Conservation (phyloP, 2,888 invertebrate species). For the Ophion costatus region DNA sequence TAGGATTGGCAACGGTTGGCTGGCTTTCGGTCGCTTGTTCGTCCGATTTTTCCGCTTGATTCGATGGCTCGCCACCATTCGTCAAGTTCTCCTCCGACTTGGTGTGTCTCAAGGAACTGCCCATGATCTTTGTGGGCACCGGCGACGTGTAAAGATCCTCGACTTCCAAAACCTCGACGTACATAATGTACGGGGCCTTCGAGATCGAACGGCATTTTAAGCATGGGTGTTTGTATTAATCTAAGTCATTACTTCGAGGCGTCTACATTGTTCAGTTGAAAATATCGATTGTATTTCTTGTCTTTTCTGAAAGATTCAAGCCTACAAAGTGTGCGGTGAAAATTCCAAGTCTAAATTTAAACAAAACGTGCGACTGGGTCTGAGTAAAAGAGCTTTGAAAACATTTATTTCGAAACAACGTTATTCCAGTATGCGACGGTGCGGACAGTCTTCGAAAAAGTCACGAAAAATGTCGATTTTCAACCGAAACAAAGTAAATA, state of each 20-base stretch:
- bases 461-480: too few species aligned
- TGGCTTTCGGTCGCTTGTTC: conserved; percentile 76
- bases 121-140: conserved; percentile 95
- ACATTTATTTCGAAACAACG: too few species aligned
- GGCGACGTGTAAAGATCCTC: conserved; percentile 93
- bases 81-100: conserved; percentile 96
- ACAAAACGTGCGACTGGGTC: too few species aligned
- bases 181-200: conserved; percentile 98
- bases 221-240: too few species aligned
- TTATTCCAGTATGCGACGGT: background rate
- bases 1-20: conserved; percentile 67
- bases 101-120: conserved; percentile 92
- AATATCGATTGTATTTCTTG: too few species aligned
- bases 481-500: background rate
- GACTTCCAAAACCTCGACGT: conserved; percentile 97
- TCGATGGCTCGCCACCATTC: conserved; percentile 82
- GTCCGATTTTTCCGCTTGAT: conserved; percentile 75
- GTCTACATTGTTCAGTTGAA: too few species aligned
- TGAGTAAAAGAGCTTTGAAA: background rate
- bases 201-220: conserved; percentile 4
- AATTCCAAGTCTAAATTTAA: too few species aligned
- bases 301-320: too few species aligned
- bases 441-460: too few species aligned
- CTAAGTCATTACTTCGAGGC: too few species aligned
- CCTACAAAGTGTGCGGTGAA: too few species aligned